Evolutionary conservation across 2,113 vertebrate species (phyloP).

Genomic region (Carollia perspicillata): DNA sequence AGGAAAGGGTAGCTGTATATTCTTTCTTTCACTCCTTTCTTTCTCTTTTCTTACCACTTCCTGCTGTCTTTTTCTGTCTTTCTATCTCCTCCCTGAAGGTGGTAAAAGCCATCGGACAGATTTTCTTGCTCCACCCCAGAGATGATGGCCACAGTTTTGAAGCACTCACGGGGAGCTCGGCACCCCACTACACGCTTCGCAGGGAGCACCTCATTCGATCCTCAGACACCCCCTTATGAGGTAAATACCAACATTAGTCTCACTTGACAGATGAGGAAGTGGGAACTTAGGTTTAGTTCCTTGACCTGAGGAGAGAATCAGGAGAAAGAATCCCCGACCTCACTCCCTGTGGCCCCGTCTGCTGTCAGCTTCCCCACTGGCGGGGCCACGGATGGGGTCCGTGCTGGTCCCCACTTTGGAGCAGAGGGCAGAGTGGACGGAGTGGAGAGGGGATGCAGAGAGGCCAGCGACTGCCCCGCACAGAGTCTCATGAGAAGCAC

Average conservation of each 20-base stretch:
- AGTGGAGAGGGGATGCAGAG: neutral
- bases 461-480: neutral
- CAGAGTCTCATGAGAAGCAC: neutral
- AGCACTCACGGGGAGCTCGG: neutral
- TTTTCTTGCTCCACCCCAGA: neutral
- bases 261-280: neutral
- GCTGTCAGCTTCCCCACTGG: neutral
- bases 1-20: neutral
- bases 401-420: neutral
- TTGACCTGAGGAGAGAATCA: neutral
- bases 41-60: neutral
- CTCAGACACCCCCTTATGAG: neutral
- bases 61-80: neutral
- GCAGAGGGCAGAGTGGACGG: neutral
- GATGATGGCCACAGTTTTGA: neutral
- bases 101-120: neutral
- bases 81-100: neutral
- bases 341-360: neutral
- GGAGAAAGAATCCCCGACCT: neutral
- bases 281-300: neutral
- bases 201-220: neutral
- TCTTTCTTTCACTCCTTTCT: neutral
- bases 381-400: neutral
- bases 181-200: fast-evolving
- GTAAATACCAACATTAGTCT: neutral